These are phyloP conservation scores for Leptodactylus fallax DNA, from an alignment of 2,797 vertebrate genomes.

Conservation along the genomic window DNA sequence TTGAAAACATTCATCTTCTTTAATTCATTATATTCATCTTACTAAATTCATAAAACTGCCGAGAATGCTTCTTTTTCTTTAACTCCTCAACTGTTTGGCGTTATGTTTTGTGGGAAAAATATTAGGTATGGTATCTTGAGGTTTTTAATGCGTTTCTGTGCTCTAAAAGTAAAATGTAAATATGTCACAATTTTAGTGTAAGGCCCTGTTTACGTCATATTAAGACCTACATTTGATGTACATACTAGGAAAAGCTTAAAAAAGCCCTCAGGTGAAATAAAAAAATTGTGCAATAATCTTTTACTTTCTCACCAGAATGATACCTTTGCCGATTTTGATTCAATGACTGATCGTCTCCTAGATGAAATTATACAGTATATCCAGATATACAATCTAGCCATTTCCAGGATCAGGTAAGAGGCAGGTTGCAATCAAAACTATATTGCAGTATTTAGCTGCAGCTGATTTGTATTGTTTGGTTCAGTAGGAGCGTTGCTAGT, in stretches of 20 bases:
- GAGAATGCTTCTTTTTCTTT: not conserved
- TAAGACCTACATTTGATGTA: too few relatives aligned
- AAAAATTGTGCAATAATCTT: not conserved
- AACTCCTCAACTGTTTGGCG: not conserved
- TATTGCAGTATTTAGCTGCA: not conserved
- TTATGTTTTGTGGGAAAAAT: too few relatives aligned
- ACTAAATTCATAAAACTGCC: not conserved
- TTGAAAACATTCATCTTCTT: not conserved
- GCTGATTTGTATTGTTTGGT: not conserved
- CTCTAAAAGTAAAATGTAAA: too few relatives aligned
- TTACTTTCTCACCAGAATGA: slow-evolving; percentile 87
- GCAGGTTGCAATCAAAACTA: not conserved
- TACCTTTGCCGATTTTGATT: slow-evolving; percentile 99
- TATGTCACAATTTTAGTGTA: too few relatives aligned
- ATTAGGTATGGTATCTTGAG: too few relatives aligned
- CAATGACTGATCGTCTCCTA: slow-evolving; percentile 96
- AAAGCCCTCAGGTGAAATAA: too few relatives aligned
- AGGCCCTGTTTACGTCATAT: too few relatives aligned
- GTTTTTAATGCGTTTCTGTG: too few relatives aligned
- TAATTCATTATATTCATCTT: too few relatives aligned
- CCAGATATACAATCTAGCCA: slow-evolving; percentile 95
- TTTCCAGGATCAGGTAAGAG: slow-evolving; percentile 96
- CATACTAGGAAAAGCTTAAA: too few relatives aligned
- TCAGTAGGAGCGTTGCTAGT: not conserved
- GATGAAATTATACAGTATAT: slow-evolving; percentile 99